phyloP scores from a whole-genome alignment of 2,797 vertebrate species.

The Vespertilio murinus region DNA sequence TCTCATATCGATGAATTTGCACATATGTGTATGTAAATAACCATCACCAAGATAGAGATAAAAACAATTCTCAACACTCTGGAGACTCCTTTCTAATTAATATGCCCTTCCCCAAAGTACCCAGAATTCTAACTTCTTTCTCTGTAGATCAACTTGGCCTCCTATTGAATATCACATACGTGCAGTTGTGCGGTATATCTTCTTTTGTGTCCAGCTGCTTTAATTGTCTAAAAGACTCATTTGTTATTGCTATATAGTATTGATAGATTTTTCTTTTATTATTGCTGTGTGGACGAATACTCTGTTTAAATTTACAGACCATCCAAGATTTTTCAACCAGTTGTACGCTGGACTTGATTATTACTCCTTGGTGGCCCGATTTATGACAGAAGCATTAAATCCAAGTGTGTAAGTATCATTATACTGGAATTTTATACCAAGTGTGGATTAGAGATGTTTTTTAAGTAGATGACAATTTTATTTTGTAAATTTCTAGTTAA shows the following conservation, averaged over 20 bases:
- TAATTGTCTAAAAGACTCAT: neutral
- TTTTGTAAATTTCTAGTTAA: neutral
- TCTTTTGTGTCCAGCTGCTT: neutral
- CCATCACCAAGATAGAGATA: neutral
- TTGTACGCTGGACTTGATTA: constrained; percentile 90
- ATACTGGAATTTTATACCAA: constrained; percentile 27
- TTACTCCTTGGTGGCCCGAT: constrained; percentile 89
- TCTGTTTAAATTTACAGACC: constrained; percentile 83
- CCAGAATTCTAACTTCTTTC: neutral
- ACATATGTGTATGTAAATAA: neutral
- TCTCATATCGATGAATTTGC: neutral
- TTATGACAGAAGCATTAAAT: constrained; percentile 90
- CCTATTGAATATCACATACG: neutral
- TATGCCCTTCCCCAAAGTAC: neutral
- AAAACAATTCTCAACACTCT: neutral
- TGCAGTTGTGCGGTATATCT: neutral
- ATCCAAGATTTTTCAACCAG: constrained; percentile 92
- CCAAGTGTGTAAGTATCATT: constrained; percentile 88
- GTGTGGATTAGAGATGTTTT: constrained; percentile 13
- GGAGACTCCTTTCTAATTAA: neutral
- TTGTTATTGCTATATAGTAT: neutral
- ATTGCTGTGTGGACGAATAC: constrained; percentile 28
- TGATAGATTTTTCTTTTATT: neutral
- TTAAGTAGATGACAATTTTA: constrained; percentile 8
- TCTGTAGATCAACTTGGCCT: neutral